phyloP scores from a whole-genome alignment of 2,797 vertebrate genomes.

The Macrochelys suwanniensis region DNA sequence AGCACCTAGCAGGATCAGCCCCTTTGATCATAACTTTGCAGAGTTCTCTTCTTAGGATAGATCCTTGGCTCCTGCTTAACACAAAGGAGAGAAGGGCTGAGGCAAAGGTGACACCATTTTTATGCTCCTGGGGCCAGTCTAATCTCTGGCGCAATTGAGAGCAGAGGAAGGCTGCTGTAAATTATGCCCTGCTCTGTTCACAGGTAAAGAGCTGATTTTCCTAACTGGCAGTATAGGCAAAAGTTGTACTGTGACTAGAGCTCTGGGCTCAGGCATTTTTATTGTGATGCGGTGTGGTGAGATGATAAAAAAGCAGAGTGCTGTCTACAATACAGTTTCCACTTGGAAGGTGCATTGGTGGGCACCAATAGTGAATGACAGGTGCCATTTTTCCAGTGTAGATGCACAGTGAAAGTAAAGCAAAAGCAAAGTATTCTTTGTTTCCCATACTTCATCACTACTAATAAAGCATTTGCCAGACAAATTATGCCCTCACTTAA shows the following conservation, averaged over 20 bases:
- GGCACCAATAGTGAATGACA: background rate
- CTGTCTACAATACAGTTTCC: background rate
- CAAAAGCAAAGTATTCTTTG: background rate
- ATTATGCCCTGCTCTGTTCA: background rate
- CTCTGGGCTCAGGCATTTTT: background rate
- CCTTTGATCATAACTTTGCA: background rate
- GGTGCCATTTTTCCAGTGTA: background rate
- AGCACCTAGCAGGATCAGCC: background rate
- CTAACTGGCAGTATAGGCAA: background rate
- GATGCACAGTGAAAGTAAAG: background rate
- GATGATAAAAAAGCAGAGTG: background rate
- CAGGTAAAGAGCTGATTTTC: background rate
- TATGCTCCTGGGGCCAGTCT: background rate
- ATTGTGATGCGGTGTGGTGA: background rate
- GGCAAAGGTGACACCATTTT: background rate
- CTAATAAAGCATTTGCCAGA: slow-evolving; percentile 44
- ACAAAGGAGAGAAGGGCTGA: background rate
- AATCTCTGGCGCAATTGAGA: background rate
- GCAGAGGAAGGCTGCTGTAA: background rate
- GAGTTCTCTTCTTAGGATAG: background rate
- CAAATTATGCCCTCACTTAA: slow-evolving; percentile 44
- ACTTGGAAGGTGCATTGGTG: background rate
- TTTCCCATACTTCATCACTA: slow-evolving; percentile 45
- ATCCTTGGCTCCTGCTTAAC: background rate
- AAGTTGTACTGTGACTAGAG: background rate